Conservation (phyloP, 2,888 invertebrate species). For the Cryptocheilus praepositus region DNA sequence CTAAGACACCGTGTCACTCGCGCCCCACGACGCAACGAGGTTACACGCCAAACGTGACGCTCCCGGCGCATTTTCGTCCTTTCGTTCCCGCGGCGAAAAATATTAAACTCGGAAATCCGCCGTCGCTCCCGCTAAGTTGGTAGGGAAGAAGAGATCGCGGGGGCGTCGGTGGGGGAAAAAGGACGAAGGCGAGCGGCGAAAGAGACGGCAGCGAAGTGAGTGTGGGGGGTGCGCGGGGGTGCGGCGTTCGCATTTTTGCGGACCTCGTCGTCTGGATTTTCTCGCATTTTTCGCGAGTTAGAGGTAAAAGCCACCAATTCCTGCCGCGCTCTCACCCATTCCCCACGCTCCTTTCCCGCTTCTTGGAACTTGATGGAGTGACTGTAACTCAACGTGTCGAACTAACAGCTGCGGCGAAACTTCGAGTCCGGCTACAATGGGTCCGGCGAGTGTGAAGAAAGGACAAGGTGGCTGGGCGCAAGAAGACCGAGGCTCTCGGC, state of each 20-base stretch:
- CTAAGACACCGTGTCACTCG: no score
- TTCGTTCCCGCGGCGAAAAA: no score
- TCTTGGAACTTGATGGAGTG: constrained; percentile 42
- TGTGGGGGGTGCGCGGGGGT: background rate
- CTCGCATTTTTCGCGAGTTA: constrained; percentile 36
- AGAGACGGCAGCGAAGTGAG: background rate
- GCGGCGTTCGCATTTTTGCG: constrained; percentile 25
- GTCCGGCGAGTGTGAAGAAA: constrained; percentile 17
- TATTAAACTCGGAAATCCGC: no score
- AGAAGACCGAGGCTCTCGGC: background rate
- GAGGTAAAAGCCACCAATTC: constrained; percentile 51
- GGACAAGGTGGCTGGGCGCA: constrained; percentile 15
- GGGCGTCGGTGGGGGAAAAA: background rate
- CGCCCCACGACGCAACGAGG: no score
- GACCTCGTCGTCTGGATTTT: constrained; percentile 31
- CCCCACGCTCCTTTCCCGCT: constrained; percentile 13
- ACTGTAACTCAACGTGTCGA: constrained; percentile 48
- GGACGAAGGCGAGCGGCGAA: background rate
- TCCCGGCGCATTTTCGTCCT: no score
- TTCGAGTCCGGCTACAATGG: constrained; percentile 47
- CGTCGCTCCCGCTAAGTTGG: no score
- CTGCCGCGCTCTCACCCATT: constrained; percentile 14
- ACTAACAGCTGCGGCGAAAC: constrained; percentile 49
- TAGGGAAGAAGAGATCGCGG: background rate
- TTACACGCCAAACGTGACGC: no score